Conservation (phyloP, 2,888 invertebrate species). For the Melolontha melolontha region DNA sequence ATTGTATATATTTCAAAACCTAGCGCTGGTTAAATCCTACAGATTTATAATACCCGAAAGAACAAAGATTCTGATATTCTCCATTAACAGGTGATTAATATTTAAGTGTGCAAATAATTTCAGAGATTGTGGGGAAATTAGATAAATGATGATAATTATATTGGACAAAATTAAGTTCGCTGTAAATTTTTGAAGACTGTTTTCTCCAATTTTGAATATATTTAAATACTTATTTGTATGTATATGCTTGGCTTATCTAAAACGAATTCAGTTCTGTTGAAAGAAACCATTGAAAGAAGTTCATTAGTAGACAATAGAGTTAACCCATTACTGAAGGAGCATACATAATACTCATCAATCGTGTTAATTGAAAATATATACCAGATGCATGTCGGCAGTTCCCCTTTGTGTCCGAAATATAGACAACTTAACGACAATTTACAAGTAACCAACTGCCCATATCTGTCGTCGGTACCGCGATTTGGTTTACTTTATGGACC, state of each 20-base stretch:
- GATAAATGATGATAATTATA: too few relatives aligned
- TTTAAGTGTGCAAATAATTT: too few relatives aligned
- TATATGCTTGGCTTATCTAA: neutral
- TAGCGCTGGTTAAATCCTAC: too few relatives aligned
- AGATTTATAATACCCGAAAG: too few relatives aligned
- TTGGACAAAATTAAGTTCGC: too few relatives aligned
- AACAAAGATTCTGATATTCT: too few relatives aligned
- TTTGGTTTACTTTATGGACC: constrained; percentile 59
- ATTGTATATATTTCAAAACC: too few relatives aligned
- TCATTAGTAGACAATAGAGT: constrained; percentile 21
- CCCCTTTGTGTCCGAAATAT: constrained; percentile 45
- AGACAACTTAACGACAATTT: constrained; percentile 60
- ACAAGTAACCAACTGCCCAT: constrained; percentile 61
- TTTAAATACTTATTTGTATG: too few relatives aligned
- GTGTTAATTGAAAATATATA: constrained; percentile 33
- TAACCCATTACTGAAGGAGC: constrained; percentile 18
- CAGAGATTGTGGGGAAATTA: too few relatives aligned
- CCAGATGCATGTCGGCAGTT: constrained; percentile 33
- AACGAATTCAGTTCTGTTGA: neutral
- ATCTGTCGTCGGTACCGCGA: constrained; percentile 59
- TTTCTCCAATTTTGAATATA: too few relatives aligned
- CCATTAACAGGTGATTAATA: too few relatives aligned
- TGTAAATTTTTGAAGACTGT: too few relatives aligned
- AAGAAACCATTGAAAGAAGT: constrained; percentile 22
- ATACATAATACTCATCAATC: constrained; percentile 29